These are phyloP conservation scores for Matsumyia berberina DNA, from an alignment of 2,888 invertebrate species.

Conservation along the genomic window DNA sequence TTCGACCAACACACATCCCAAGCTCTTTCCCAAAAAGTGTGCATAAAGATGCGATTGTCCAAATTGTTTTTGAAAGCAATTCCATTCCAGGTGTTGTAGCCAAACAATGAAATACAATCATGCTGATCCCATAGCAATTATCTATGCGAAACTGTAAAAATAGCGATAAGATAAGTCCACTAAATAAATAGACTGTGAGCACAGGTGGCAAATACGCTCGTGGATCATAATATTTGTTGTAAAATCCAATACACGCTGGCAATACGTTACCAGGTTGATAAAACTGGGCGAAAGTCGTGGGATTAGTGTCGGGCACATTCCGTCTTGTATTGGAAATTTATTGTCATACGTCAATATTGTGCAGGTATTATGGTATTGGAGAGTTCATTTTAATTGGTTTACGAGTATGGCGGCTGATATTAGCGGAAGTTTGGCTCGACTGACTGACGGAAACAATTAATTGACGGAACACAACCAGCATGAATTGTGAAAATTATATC, in stretches of 20 bases:
- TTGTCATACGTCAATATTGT: conserved; percentile 6
- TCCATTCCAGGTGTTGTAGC: conserved; percentile 3
- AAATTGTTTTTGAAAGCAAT: neutral
- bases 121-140: conserved; percentile 3
- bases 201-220: conserved; percentile 7
- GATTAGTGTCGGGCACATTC: neutral
- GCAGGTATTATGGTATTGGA: neutral
- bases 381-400: neutral
- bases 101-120: neutral
- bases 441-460: no score
- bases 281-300: neutral
- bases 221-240: neutral
- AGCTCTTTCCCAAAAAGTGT: neutral
- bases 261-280: conserved; percentile 14
- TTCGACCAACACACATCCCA: neutral
- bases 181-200: neutral
- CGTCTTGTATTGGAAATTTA: conserved; percentile 1
- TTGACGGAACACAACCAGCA: no score
- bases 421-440: neutral
- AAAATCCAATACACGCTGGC: neutral
- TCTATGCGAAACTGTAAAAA: neutral
- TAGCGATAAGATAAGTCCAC: conserved; percentile 6
- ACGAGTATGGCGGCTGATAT: no score
- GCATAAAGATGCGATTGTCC: neutral
- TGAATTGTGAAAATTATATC: no score